Base-by-base conservation (phyloP, 2,888 invertebrate species). In the Bugulina stolonifera region DNA sequence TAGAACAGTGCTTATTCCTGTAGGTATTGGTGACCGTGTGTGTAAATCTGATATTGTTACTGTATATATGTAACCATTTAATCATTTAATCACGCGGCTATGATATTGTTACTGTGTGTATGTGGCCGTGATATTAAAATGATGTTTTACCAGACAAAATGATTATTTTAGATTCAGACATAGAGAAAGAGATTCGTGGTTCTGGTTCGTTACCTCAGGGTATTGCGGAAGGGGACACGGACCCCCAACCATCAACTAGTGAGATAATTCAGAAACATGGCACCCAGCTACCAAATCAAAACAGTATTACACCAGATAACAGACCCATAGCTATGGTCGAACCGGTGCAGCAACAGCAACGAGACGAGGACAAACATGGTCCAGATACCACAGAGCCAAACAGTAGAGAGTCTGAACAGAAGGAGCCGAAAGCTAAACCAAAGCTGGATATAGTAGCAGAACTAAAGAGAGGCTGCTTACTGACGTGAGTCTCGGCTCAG, bases 291-390 rank as follows among this genome's bases (percentile, higher is more conserved):
- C 25, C 57, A 57, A 57, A 57, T n/a, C 64, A 25, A 3, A 64
- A n/a, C 32, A 64, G 32, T 18, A 14, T 27, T 3, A 64, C 18
- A 14, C 5, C 18, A 2, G 32, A 27, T 34, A 64, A 34, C 32
- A 64, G 27, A 64, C 64, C 64, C 22, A 64, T 64, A 64, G 64
- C 64, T 10, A 64, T 64, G 64, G 64, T 64, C 32, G 64, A 64
- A 34, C 64, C 64, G 10, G 64, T 64, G 3, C 64, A 64, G 32
- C 55, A 23, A n/a, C 64, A 32, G 27, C 64, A 64, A 5, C 5
- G 10, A 14, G 27, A 27, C 22, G 57, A 5, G 10, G 57, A 57
- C n/a, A 57, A n/a, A 5, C 3, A n/a, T n/a, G n/a, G 57, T 25
- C 10, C 3, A 5, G n/a, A 3, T 57, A n/a, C n/a, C 5, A 5